A percentile compares a stretch with the other conserved stretches of the same genome.
Evolutionary conservation across 1,140 invertebrate species (phyloP).

Genomic region (Pararge aegeria): DNA sequence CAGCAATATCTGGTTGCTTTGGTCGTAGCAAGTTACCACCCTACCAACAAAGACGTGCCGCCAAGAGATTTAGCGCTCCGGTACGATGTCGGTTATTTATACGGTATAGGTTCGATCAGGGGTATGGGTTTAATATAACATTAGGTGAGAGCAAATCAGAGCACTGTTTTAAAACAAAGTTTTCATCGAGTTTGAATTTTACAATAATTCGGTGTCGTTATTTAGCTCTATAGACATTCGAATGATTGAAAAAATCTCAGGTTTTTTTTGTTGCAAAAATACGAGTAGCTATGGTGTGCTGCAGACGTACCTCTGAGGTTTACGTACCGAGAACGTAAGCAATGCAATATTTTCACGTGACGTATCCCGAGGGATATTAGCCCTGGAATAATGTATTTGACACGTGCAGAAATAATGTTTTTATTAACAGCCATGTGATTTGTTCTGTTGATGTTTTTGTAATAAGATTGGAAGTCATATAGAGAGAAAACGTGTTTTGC

Average conservation of each 20-base stretch:
- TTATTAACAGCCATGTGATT: neutral
- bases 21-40: no score
- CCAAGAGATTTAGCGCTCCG: no score
- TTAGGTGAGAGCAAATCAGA: no score
- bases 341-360: constrained; percentile 21
- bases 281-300: neutral
- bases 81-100: no score
- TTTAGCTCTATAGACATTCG: neutral
- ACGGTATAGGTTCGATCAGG: no score
- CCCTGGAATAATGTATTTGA: constrained; percentile 6
- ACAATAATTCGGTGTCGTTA: no score
- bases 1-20: no score
- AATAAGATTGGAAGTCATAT: neutral
- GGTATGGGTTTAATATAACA: no score
- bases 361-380: constrained; percentile 15
- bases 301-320: constrained; percentile 6
- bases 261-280: neutral
- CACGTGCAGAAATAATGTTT: constrained; percentile 1
- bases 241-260: neutral
- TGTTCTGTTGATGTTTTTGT: neutral
- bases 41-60: no score
- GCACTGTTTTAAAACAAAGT: no score
- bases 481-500: no score
- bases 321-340: neutral
- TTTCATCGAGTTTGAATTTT: no score